Conservation (phyloP, 1,140 invertebrate species). For the Tetragnatha versicolor region DNA sequence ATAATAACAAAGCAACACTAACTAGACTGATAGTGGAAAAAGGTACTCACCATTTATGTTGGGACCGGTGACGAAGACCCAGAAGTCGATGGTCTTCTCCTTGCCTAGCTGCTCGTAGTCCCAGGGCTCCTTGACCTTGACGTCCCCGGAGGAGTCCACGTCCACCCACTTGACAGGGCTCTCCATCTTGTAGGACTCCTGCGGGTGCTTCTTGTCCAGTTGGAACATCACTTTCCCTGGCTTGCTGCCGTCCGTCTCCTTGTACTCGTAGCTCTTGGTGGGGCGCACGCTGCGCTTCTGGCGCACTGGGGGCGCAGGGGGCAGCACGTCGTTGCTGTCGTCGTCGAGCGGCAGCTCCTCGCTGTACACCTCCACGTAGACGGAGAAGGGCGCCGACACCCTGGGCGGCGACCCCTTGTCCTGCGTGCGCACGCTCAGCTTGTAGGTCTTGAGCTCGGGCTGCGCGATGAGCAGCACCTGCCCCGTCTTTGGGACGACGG, state of each 20-base stretch:
- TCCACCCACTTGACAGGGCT: constrained; percentile 85
- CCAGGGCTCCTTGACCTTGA: constrained; percentile 94
- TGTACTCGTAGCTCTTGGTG: constrained; percentile 90
- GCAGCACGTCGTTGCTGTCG: background rate
- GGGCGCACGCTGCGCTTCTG: constrained; percentile 77
- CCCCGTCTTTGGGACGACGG: constrained; percentile 90
- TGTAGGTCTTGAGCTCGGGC: constrained; percentile 56
- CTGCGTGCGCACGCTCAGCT: constrained; percentile 77
- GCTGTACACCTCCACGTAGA: constrained; percentile 48
- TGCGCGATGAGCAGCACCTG: constrained; percentile 79
- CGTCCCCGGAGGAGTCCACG: constrained; percentile 87
- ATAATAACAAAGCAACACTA: no score
- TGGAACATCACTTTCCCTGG: constrained; percentile 88
- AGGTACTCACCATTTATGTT: constrained; percentile 52
- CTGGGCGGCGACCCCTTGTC: constrained; percentile 77
- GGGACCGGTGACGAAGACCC: constrained; percentile 70
- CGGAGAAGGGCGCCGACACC: constrained; percentile 60
- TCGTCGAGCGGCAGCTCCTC: constrained; percentile 16
- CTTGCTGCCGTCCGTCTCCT: constrained; percentile 86
- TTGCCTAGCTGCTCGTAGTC: constrained; percentile 94
- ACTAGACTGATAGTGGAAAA: background rate
- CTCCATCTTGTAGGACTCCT: constrained; percentile 92
- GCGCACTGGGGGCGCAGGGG: background rate
- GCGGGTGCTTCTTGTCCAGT: constrained; percentile 88
- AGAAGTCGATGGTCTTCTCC: constrained; percentile 95